Conservation (phyloP, 2,888 invertebrate species). For the Cephus runcator region DNA sequence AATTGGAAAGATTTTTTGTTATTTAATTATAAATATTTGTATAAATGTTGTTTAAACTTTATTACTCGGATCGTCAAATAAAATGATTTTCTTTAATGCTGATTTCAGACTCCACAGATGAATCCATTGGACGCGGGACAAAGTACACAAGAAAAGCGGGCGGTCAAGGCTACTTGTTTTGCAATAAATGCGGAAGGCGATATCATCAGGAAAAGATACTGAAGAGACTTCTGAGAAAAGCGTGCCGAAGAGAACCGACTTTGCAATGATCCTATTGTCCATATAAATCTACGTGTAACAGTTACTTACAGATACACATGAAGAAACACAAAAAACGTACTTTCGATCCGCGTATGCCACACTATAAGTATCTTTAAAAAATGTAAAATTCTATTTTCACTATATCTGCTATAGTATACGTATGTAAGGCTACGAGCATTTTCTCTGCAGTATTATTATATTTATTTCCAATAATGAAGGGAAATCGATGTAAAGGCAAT, state of each 20-base stretch:
- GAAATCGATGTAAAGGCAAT: no score
- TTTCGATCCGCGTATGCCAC: no score
- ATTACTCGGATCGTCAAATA: neutral
- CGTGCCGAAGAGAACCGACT: slow-evolving; percentile 66
- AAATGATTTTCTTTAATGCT: slow-evolving; percentile 20
- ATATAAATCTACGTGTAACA: slow-evolving; percentile 65
- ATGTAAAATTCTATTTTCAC: no score
- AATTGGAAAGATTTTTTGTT: no score
- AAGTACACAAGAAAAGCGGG: slow-evolving; percentile 45
- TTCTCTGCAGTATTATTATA: no score
- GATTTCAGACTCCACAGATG: slow-evolving; percentile 45
- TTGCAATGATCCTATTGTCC: slow-evolving; percentile 60
- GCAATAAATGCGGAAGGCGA: slow-evolving; percentile 68
- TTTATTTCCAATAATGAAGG: no score
- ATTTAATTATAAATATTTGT: no score
- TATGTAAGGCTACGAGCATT: no score
- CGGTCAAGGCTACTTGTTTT: slow-evolving; percentile 57
- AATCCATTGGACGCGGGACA: slow-evolving; percentile 21
- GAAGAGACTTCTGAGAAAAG: slow-evolving; percentile 66
- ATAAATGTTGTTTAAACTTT: no score
- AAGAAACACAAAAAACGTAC: slow-evolving; percentile 1
- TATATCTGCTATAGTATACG: no score
- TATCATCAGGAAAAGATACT: slow-evolving; percentile 70
- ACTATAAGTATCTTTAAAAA: no score
- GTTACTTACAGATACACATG: slow-evolving; percentile 56